Conservation (phyloP, 2,113 vertebrate genomes). For the Oncorhynchus masou region DNA sequence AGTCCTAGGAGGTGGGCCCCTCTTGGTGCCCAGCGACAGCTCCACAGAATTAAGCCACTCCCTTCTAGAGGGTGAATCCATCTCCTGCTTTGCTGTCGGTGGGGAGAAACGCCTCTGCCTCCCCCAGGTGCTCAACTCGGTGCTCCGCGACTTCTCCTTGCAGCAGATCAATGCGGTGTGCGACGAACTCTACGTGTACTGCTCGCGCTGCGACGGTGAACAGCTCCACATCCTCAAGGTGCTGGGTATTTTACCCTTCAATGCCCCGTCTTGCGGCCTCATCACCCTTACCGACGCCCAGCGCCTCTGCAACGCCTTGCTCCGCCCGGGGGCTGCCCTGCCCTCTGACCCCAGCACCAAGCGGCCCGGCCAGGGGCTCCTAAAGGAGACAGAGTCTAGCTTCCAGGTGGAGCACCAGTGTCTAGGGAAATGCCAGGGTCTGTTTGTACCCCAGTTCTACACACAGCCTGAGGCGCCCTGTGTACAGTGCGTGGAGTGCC, state of each 20-base stretch:
- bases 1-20: constrained; percentile 86
- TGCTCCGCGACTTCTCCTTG: constrained; percentile 93
- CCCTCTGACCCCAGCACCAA: constrained; percentile 76
- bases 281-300: constrained; percentile 96
- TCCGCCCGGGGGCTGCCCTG: constrained; percentile 85
- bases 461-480: constrained; percentile 87
- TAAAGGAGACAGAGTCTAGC: constrained; percentile 88
- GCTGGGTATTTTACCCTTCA: constrained; percentile 95
- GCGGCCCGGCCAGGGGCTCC: constrained; percentile 80
- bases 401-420: constrained; percentile 98
- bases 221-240: constrained; percentile 98
- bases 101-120: constrained; percentile 96
- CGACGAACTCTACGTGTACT: constrained; percentile 96
- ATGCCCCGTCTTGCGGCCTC: constrained; percentile 94
- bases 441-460: constrained; percentile 94
- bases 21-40: constrained; percentile 94
- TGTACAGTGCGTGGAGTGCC: constrained; percentile 95
- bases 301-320: constrained; percentile 90
- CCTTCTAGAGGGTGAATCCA: constrained; percentile 90
- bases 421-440: constrained; percentile 95
- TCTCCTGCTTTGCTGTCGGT: constrained; percentile 95
- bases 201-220: constrained; percentile 91
- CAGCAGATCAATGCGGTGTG: constrained; percentile 98
- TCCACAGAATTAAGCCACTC: constrained; percentile 96
- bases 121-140: constrained; percentile 96